These are phyloP conservation scores for Drosophila jambulina DNA, from an alignment of 1,140 invertebrate species.

Conservation along the genomic window DNA sequence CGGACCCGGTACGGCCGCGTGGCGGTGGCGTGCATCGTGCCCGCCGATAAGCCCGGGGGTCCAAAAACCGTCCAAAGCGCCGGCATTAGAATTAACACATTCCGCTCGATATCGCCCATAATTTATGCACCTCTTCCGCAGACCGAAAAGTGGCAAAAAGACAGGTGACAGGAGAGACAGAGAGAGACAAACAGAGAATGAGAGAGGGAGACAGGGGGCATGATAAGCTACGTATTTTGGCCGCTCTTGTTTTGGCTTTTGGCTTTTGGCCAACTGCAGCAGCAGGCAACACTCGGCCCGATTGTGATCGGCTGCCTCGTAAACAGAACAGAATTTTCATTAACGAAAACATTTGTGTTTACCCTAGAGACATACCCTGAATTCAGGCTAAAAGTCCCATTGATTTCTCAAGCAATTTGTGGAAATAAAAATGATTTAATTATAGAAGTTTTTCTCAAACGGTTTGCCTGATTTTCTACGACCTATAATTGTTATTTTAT, in stretches of 20 bases:
- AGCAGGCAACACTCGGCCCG: slow-evolving; percentile 5
- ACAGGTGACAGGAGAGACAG: neutral
- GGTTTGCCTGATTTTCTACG: too few relatives aligned
- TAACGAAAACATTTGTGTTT: slow-evolving; percentile 47
- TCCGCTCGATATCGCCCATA: slow-evolving; percentile 55
- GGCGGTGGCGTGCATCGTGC: slow-evolving; percentile 24
- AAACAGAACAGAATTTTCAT: slow-evolving; percentile 37
- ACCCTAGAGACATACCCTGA: slow-evolving; percentile 18
- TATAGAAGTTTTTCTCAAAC: too few relatives aligned
- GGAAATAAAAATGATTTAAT: neutral
- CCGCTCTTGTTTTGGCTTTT: slow-evolving; percentile 10
- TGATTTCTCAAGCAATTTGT: neutral
- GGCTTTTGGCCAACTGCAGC: slow-evolving; percentile 58
- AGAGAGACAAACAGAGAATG: neutral
- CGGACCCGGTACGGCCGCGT: slow-evolving; percentile 14
- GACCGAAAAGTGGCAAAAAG: neutral
- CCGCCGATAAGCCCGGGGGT: slow-evolving; percentile 28
- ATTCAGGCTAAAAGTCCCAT: neutral
- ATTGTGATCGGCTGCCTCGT: slow-evolving; percentile 9
- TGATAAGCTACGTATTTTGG: slow-evolving; percentile 26
- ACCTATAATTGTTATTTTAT: too few relatives aligned
- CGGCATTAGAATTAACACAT: slow-evolving; percentile 35
- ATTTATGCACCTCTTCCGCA: slow-evolving; percentile 67
- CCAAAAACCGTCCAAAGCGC: slow-evolving; percentile 14
- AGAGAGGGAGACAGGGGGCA: neutral